Conservation (phyloP, 2,797 vertebrate species). For the Anabacerthia variegaticeps region DNA sequence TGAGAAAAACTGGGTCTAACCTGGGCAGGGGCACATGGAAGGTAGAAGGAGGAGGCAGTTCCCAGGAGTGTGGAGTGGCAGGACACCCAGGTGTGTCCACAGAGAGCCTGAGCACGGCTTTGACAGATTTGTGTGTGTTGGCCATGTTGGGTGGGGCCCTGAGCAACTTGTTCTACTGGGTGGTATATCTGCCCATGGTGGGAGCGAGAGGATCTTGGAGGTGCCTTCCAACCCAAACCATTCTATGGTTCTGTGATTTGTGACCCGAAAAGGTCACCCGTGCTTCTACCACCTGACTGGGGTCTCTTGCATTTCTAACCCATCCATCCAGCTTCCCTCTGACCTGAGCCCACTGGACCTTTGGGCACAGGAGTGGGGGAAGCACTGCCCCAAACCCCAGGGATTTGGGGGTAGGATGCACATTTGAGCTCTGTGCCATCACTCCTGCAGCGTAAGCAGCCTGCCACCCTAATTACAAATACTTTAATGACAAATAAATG, state of each 20-base stretch:
- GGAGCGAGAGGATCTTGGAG: neutral
- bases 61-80: accelerated
- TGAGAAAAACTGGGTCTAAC: neutral
- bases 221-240: neutral
- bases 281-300: neutral
- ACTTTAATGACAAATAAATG: neutral
- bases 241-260: neutral
- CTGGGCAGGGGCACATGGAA: neutral
- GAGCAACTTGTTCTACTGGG: neutral
- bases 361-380: accelerated
- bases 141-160: neutral
- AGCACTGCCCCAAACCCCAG: neutral
- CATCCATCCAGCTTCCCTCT: neutral
- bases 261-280: neutral
- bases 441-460: neutral
- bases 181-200: neutral
- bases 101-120: neutral
- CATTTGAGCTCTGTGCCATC: accelerated
- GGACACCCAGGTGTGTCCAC: neutral
- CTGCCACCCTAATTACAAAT: neutral
- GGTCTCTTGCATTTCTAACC: neutral
- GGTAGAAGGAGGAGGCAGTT: neutral
- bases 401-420: no score
- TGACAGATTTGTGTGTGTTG: neutral
- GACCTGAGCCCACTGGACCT: neutral